Percentiles rank a stretch among this genome's conserved stretches.
Conservation (phyloP, 1,140 invertebrate genomes). For the Eupristina koningsbergeri region DNA sequence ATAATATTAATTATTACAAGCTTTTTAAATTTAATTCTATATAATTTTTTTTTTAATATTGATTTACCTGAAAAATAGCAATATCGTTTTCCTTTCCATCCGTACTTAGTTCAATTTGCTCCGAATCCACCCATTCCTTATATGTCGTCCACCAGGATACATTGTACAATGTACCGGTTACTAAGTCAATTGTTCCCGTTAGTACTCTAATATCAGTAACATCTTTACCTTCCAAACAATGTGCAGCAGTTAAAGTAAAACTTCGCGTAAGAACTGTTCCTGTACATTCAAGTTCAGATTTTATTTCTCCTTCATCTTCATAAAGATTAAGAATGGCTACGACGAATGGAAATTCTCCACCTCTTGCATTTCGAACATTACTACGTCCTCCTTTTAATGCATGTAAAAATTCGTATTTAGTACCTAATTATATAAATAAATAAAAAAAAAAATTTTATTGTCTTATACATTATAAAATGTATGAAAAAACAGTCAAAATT, state of each 20-base stretch:
- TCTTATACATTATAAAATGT: no score
- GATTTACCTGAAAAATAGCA: neutral
- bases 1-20: no score
- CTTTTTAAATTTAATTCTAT: no score
- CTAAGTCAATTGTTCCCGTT: neutral
- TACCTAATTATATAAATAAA: no score
- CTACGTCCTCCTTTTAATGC: neutral
- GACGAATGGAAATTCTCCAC: neutral
- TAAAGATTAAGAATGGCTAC: neutral
- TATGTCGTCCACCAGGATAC: slow-evolving; percentile 1
- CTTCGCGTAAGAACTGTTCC: neutral
- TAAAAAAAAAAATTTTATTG: no score
- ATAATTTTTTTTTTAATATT: neutral
- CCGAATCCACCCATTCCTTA: neutral
- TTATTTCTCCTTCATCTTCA: neutral
- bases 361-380: neutral
- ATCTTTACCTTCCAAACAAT: neutral
- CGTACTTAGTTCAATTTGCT: neutral
- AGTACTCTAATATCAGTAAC: neutral
- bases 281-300: neutral
- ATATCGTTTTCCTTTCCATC: neutral
- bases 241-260: neutral
- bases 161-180: neutral
- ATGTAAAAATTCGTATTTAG: no score
- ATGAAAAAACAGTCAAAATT: no score